phyloP scores from a whole-genome alignment of 2,888 invertebrate genomes.

The Athalia rosae region DNA sequence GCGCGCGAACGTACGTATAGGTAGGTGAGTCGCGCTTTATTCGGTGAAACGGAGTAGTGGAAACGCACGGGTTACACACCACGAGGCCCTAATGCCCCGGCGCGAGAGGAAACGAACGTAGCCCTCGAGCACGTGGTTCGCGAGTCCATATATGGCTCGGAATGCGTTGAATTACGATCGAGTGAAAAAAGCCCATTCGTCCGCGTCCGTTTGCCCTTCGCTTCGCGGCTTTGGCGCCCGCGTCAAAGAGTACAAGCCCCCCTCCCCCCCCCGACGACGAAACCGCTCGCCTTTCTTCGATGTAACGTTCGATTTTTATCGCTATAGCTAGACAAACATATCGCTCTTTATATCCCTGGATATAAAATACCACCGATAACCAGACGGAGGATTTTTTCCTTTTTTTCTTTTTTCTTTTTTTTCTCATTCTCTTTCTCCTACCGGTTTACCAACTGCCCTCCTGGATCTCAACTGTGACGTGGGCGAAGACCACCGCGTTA shows the following conservation, averaged over 20 bases:
- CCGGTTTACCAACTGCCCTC: no score
- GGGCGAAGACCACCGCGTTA: no score
- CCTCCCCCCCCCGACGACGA: no score
- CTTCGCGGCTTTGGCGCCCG: neutral
- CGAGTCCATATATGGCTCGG: slow-evolving; percentile 41
- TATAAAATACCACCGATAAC: neutral
- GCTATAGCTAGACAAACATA: slow-evolving; percentile 13
- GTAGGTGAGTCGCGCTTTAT: no score
- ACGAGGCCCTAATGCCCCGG: neutral
- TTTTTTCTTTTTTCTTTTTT: no score
- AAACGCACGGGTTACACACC: neutral
- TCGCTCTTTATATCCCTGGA: slow-evolving; percentile 1
- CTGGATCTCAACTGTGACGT: no score
- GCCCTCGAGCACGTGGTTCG: slow-evolving; percentile 29
- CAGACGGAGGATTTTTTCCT: no score
- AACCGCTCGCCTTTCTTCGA: neutral
- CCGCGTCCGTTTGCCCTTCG: slow-evolving; percentile 32
- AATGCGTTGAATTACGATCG: slow-evolving; percentile 42
- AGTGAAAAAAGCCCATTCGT: slow-evolving; percentile 40
- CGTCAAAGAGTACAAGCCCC: slow-evolving; percentile 11
- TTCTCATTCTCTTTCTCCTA: no score
- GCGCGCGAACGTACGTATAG: no score
- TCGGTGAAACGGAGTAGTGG: no score
- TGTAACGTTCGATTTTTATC: neutral
- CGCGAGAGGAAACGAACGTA: neutral